Evolutionary conservation across 2,888 invertebrate species (phyloP), one percentile per base, ranked within the genome.

Genomic region (Selenia dentaria): DNA sequence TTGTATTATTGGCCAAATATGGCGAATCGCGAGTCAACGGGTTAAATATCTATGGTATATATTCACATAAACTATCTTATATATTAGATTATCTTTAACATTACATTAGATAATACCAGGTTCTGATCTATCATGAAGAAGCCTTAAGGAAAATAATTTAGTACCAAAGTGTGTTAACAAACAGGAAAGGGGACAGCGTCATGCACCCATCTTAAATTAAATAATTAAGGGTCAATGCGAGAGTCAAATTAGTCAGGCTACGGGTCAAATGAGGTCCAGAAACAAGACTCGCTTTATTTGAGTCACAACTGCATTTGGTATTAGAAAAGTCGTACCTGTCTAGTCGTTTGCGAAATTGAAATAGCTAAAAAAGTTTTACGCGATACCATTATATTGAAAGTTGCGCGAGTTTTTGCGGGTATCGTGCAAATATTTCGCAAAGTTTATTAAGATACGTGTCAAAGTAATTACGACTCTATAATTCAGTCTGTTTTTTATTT

Each of bases 201-300:
- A 46, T 39, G 44, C 39, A 39, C 36, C 41, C 44, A 47, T 38
- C 34, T 24, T 38, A 39, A 48, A 54, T 45, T 40, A 53, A 34
- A 39, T 62, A 69, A 72, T 63, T 57, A 43, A 55, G 59, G 85
- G 85, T 85, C 79, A 85, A 81, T 67, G 60, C 51, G 64, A 61
- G 69, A 73, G 81, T 78, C 79, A 82, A 79, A 78, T 79, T 72
- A 74, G 60, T 41, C 32, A 66, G 76, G 70, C 67, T 10, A 67
- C 39, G 67, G 76, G 84, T 86, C 71, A 86, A 83, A 13, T 48
- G 38, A 41, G 20, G 14, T 28, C 29, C 29, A 28, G 27, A n/a
- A 36, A 10, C 35, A 6, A 9, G 8, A 20, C 1, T 18, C 13
- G 6, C 8, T 12, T 35, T 35, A 45, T 55, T 57, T 66, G 64